Evolutionary conservation across 2,113 vertebrate species (phyloP).

Genomic region (Serinus canaria): DNA sequence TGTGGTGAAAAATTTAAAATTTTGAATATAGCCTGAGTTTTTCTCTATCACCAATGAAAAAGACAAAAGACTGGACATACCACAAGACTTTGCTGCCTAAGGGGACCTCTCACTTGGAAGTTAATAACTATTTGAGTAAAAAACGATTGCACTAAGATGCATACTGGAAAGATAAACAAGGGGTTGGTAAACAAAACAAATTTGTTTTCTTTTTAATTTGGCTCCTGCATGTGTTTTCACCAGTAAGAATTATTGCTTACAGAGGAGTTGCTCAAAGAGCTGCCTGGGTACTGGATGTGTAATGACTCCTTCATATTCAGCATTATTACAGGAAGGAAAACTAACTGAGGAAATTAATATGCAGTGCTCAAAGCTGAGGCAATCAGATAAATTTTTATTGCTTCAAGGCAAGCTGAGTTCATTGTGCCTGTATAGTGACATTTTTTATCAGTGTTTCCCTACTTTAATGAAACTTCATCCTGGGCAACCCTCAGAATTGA

Average conservation of each 20-base stretch:
- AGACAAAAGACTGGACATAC: neutral
- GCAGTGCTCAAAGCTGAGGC: accelerated
- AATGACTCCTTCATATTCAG: neutral
- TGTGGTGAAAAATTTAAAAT: neutral
- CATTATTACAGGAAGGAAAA: neutral
- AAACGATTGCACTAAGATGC: neutral
- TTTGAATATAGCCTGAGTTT: neutral
- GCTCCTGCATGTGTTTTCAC: neutral
- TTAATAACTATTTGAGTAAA: neutral
- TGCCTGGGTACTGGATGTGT: neutral
- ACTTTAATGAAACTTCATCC: neutral
- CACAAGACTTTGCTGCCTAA: neutral
- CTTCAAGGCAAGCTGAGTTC: neutral
- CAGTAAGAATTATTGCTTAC: neutral
- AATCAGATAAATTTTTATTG: neutral
- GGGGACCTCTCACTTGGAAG: neutral
- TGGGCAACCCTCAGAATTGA: accelerated
- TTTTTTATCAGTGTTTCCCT: neutral
- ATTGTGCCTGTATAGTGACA: neutral
- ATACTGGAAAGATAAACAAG: neutral
- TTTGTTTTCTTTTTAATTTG: neutral
- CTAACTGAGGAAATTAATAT: neutral
- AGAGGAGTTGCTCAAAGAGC: neutral
- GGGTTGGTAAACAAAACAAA: neutral
- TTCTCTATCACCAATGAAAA: neutral